Evolutionary conservation across 2,888 invertebrate genomes (phyloP).

Genomic region (Torymus aiolomorphi): DNA sequence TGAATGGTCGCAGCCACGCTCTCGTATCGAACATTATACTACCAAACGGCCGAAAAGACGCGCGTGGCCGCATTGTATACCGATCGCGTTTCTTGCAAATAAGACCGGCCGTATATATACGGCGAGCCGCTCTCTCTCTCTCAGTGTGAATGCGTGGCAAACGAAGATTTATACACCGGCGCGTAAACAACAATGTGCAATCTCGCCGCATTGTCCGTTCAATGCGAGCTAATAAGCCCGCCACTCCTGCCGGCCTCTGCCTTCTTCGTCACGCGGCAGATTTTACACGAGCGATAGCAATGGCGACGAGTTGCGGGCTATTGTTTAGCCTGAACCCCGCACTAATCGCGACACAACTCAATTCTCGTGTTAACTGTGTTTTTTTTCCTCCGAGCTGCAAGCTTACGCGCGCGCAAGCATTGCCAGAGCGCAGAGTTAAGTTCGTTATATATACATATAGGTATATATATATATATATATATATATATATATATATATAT

Average conservation of each 20-base stretch:
- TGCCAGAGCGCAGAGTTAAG: no score
- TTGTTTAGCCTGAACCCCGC: slow-evolving; percentile 38
- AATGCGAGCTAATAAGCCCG: slow-evolving; percentile 69
- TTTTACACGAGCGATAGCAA: slow-evolving; percentile 61
- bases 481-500: no score
- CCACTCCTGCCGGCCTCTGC: slow-evolving; percentile 12
- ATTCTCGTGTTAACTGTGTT: slow-evolving; percentile 16
- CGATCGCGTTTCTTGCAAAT: slow-evolving; percentile 47
- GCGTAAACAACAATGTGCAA: slow-evolving; percentile 75
- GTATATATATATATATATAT: no score
- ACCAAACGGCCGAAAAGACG: slow-evolving; percentile 35
- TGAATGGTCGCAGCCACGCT: not conserved
- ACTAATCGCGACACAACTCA: slow-evolving; percentile 56
- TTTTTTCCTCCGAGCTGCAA: no score
- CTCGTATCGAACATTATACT: slow-evolving; percentile 41
- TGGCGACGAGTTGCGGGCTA: slow-evolving; percentile 23
- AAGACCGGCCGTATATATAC: not conserved
- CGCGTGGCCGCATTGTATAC: slow-evolving; percentile 28
- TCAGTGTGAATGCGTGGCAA: slow-evolving; percentile 72
- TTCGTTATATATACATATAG: no score
- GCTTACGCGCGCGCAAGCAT: no score
- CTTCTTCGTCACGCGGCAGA: slow-evolving; percentile 24
- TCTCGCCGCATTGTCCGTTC: slow-evolving; percentile 72
- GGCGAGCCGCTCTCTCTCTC: slow-evolving; percentile 58
- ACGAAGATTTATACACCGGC: slow-evolving; percentile 74